A percentile compares a stretch with the other conserved stretches of the same genome.
Conservation (phyloP, 2,888 invertebrate genomes). For the Rhodophaea formosa region DNA sequence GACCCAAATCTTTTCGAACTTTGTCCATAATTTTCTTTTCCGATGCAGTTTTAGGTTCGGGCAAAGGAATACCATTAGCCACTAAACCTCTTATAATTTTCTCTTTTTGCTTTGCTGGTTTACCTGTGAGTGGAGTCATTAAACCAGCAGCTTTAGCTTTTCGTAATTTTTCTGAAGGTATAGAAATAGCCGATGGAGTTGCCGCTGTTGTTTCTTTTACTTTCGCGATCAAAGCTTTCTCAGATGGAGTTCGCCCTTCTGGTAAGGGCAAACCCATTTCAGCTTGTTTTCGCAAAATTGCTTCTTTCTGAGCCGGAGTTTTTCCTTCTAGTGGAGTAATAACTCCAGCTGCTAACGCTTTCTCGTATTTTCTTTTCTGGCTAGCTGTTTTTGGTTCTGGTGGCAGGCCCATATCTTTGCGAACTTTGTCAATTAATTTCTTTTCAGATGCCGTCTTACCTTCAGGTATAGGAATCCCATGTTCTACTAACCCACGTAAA, state of each 20-base stretch:
- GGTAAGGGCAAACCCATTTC: slow-evolving; percentile 36
- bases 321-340: slow-evolving; percentile 41
- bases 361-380: slow-evolving; percentile 23
- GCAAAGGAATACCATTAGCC: slow-evolving; percentile 34
- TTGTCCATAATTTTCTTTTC: slow-evolving; percentile 36
- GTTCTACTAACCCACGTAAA: slow-evolving; percentile 26
- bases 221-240: slow-evolving; percentile 33
- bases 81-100: slow-evolving; percentile 32
- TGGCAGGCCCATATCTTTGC: slow-evolving; percentile 31
- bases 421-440: slow-evolving; percentile 30
- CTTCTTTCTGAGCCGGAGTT: slow-evolving; percentile 35
- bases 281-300: slow-evolving; percentile 32
- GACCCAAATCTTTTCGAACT: slow-evolving; percentile 24
- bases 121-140: slow-evolving; percentile 32
- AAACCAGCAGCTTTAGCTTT: slow-evolving; percentile 31
- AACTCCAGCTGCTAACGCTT: slow-evolving; percentile 32
- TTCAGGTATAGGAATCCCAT: slow-evolving; percentile 26
- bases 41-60: slow-evolving; percentile 37
- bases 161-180: slow-evolving; percentile 24
- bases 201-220: slow-evolving; percentile 21
- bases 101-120: slow-evolving; percentile 33
- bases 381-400: slow-evolving; percentile 28
- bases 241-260: slow-evolving; percentile 38
- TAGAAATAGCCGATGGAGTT: not conserved
- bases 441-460: slow-evolving; percentile 31